Percentiles rank a stretch among this genome's conserved stretches.
These are phyloP conservation scores for Cephus pulcher DNA, from an alignment of 2,888 invertebrate species.

Conservation along the genomic window DNA sequence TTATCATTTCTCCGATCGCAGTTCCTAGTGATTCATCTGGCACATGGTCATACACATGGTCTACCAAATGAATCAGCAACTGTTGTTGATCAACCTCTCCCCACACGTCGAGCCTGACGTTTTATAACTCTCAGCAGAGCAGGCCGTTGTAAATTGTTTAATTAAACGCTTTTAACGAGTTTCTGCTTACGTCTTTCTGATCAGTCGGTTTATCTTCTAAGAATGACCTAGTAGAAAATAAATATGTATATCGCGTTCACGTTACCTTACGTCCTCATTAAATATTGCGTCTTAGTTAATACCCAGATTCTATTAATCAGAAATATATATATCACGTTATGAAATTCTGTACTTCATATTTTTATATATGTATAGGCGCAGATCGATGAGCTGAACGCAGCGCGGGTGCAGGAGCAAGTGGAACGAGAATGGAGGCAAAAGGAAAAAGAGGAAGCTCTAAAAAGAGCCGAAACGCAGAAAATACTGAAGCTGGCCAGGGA, in stretches of 20 bases:
- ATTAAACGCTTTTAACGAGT: no score
- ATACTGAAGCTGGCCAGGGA: slow-evolving; percentile 69
- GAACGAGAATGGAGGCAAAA: slow-evolving; percentile 77
- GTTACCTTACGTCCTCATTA: neutral
- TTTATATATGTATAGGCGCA: slow-evolving; percentile 59
- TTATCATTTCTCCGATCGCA: neutral
- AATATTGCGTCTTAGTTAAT: neutral
- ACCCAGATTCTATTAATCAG: neutral
- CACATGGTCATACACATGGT: neutral
- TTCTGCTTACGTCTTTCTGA: no score
- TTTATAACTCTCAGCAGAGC: neutral
- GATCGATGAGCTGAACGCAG: slow-evolving; percentile 69
- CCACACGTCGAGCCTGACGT: no score
- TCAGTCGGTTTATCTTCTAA: no score
- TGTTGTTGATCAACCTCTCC: neutral
- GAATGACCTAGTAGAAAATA: neutral
- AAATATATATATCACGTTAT: neutral
- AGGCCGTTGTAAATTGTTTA: neutral
- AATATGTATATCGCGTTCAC: neutral
- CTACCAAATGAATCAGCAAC: neutral
- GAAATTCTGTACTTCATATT: neutral
- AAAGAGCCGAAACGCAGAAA: slow-evolving; percentile 69
- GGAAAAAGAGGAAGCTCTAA: slow-evolving; percentile 74
- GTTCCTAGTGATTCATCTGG: neutral
- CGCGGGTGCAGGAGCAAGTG: slow-evolving; percentile 71